Conservation (phyloP, 2,888 invertebrate species). For the Alentia gelatinosa region DNA sequence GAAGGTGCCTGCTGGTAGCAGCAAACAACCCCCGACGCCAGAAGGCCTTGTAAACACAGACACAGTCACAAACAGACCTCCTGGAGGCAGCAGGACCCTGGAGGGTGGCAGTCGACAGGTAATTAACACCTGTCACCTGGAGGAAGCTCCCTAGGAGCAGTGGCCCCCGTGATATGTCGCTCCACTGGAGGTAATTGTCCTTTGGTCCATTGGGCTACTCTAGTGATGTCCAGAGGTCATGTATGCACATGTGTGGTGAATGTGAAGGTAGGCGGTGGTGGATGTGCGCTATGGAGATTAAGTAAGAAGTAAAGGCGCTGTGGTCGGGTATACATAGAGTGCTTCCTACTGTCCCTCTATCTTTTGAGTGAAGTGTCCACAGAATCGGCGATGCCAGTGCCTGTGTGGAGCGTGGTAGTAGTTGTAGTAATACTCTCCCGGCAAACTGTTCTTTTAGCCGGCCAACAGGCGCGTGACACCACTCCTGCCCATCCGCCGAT, state of each 20-base stretch:
- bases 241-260: no score
- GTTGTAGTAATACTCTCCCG: background rate
- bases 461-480: background rate
- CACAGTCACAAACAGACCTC: background rate
- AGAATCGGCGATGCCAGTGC: background rate
- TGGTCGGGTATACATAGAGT: background rate
- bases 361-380: background rate
- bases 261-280: no score
- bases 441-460: background rate
- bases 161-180: background rate
- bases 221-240: no score
- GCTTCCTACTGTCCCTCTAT: no score
- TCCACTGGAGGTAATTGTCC: background rate
- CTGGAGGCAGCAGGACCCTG: background rate
- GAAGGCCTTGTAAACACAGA: background rate
- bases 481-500: constrained; percentile 5
- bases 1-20: no score
- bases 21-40: no score
- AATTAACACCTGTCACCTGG: constrained; percentile 1
- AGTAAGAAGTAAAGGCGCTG: background rate
- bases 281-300: background rate
- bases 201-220: no score
- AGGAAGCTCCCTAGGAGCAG: background rate
- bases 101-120: background rate
- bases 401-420: background rate